Conservation (phyloP, 2,113 vertebrate species). For the Dicerorhinus sumatrensis region DNA sequence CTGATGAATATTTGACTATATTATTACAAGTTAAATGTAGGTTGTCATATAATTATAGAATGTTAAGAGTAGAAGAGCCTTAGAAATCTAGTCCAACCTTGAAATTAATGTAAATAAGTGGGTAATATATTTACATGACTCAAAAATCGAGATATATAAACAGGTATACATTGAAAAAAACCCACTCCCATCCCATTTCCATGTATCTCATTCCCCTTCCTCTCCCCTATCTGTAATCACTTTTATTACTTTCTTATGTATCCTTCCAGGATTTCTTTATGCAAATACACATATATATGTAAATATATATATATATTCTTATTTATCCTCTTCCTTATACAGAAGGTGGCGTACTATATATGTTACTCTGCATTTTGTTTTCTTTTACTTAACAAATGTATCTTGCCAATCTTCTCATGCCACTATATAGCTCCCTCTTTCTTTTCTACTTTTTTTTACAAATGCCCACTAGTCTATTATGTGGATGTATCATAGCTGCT, state of each 20-base stretch:
- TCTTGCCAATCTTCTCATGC: background rate
- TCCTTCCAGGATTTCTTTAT: background rate
- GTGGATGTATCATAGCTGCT: background rate
- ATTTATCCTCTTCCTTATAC: background rate
- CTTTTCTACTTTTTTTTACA: background rate
- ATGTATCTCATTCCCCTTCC: background rate
- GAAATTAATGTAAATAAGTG: conserved; percentile 30
- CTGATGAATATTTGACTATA: conserved; percentile 12
- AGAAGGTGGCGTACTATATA: background rate
- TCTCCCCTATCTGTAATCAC: background rate
- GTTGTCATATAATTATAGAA: background rate
- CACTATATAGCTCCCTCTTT: background rate
- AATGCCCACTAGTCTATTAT: background rate
- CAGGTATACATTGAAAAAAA: background rate
- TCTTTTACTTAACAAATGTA: background rate
- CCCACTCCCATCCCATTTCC: background rate
- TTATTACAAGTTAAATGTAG: conserved; percentile 41
- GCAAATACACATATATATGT: background rate
- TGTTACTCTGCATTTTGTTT: background rate
- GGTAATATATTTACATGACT: background rate
- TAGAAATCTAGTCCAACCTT: background rate
- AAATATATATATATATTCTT: background rate
- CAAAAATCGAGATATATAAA: background rate
- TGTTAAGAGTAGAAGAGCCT: conserved; percentile 8
- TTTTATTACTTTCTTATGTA: conserved; percentile 27